Base-by-base conservation (phyloP, 2,797 vertebrate species). In the Pangasius mekongensis region DNA sequence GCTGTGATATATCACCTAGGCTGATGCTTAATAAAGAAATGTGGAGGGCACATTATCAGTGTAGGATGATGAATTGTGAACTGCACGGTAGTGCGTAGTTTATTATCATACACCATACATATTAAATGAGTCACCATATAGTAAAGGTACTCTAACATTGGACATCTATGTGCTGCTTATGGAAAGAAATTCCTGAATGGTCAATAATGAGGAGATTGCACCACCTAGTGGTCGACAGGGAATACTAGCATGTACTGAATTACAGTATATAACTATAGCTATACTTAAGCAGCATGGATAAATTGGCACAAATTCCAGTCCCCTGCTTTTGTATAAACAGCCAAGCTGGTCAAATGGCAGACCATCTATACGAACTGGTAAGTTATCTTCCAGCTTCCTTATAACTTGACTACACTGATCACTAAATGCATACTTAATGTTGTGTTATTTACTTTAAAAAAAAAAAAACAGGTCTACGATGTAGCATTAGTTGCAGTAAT, bases 201-300 rank as follows among this genome's bases (percentile, higher is more conserved):
- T 39, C 0, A 67, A 52, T 4, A 88, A 33, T 49, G 22, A 33
- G 43, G 9, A 77, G 18, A 30, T 60, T 14, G 33, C 85, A 30
- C 88, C 88, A 69, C n/a, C 88, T 89, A 87, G 69, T 87, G 88
- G 80, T 49, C 6, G 5, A 66, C 5, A 30, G 16, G n/a, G 3
- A 60, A 64, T 16, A 30, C 1, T 62, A 76, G 58, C 2, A 22
- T 36, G 10, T 27, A 62, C 36, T n/a, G 80, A n/a, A 62, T 62
- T 43, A 7, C n/a, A 60, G 18, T 24, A 56, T 54, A 2, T 76
- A 9, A 27, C 64, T 67, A 33, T 20, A 22, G 20, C 10, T 64
- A 47, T 5, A 74, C 10, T 78, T 78, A 3, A 22, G 9, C 8
- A 20, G 18, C 5, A 33, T 33, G 77, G 16, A 11, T 54, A 30